Base-by-base conservation (phyloP, 2,888 invertebrate species). In the Cephus spinipes region DNA sequence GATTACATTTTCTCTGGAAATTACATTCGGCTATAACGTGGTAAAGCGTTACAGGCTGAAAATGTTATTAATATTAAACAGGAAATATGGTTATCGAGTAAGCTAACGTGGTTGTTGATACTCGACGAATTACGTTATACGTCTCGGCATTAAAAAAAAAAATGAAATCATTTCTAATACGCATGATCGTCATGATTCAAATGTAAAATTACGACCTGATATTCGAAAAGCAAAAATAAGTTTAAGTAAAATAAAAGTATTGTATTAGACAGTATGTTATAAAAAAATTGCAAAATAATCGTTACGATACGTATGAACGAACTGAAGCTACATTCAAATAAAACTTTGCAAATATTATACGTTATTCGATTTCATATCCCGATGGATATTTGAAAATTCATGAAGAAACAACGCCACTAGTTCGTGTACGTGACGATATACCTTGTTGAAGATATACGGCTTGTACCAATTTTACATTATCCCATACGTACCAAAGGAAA, bases 1-100 rank as follows among this genome's bases (percentile, higher is more conserved):
- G 81, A 81, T 83, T 81, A 80, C 83, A 82, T 84, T 83, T 83
- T 83, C 81, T 81, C 79, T 75, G 81, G 76, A 81, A 85, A 84
- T 85, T 81, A 82, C 79, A 77, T 80, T 80, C 77, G 77, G 78
- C 76, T 80, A 79, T 81, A 82, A 83, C 78, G 79, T 73, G 80
- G 74, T 79, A 81, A 80, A 81, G 80, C 68, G 68, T 77, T 80
- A 76, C 77, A 75, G 77, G 76, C 73, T 74, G 77, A 40, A 77
- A 76, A 73, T 79, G 78, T 77, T 81, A 82, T 85, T 83, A 85
- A 83, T 81, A 78, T 80, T 81, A 82, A 82, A 81, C 80, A 76
- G 79, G 77, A 73, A 69, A 76, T 33, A 33, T 33, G 71, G 33
- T 80, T 76, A 76, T 36, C 75, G 80, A 80, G 76, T 78, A 79